phyloP scores from a whole-genome alignment of 2,797 vertebrate species.

The Glyptemys insculpta region DNA sequence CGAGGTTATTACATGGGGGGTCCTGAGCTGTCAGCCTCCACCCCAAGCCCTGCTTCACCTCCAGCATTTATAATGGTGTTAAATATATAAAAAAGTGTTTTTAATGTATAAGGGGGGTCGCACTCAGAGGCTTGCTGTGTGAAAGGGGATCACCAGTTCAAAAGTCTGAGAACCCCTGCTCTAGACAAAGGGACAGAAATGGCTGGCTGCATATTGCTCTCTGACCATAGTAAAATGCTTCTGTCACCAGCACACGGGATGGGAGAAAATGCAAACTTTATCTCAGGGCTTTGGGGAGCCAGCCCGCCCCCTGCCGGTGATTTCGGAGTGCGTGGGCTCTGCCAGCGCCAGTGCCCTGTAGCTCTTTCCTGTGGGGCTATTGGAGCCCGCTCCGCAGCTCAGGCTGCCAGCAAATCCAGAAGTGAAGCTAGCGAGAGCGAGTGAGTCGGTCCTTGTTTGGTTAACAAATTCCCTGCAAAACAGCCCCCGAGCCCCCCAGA shows the following conservation, averaged over 20 bases:
- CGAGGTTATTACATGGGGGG: too few species aligned
- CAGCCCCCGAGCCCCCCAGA: slow-evolving; percentile 22
- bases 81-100: too few species aligned
- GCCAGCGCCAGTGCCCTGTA: not conserved
- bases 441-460: slow-evolving; percentile 22
- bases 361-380: not conserved
- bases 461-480: slow-evolving; percentile 56
- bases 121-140: too few species aligned
- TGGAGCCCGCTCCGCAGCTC: not conserved
- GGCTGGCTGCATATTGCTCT: not conserved
- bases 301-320: not conserved
- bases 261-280: rapidly evolving
- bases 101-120: too few species aligned
- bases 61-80: too few species aligned
- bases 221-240: rapidly evolving
- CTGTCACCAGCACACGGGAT: rapidly evolving
- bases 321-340: rapidly evolving
- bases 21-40: too few species aligned
- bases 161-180: too few species aligned
- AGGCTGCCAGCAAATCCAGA: slow-evolving; percentile 15
- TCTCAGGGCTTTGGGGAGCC: rapidly evolving
- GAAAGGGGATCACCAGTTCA: too few species aligned
- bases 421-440: not conserved
- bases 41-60: too few species aligned
- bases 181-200: not conserved